phyloP scores from a whole-genome alignment of 2,888 invertebrate species.

The Drosophila histrio region DNA sequence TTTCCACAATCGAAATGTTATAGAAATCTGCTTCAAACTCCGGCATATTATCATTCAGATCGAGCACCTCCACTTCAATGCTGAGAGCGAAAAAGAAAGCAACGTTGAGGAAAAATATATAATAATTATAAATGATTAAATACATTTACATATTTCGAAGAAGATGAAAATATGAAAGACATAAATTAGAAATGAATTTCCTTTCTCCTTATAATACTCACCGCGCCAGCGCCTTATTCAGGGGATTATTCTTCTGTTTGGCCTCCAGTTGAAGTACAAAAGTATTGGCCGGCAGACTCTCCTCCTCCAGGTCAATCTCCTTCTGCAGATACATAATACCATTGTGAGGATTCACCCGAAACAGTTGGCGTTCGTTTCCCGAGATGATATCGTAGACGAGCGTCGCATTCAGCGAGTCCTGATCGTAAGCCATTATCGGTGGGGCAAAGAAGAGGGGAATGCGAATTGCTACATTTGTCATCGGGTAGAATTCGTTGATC shows the following conservation, averaged over 20 bases:
- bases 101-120: no score
- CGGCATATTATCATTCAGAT: conserved; percentile 91
- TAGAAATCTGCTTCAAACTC: conserved; percentile 95
- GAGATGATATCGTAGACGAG: conserved; percentile 91
- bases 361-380: conserved; percentile 91
- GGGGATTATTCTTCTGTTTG: conserved; percentile 90
- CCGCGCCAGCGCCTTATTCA: conserved; percentile 89
- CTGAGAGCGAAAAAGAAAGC: no score
- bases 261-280: conserved; percentile 92
- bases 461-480: conserved; percentile 89
- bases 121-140: no score
- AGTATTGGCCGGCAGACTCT: conserved; percentile 89
- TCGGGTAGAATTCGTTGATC: conserved; percentile 92
- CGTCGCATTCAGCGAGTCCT: conserved; percentile 91
- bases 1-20: conserved; percentile 96
- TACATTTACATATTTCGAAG: no score
- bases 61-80: conserved; percentile 80
- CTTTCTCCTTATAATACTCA: conserved; percentile 24
- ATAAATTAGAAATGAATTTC: no score
- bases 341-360: conserved; percentile 90
- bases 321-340: conserved; percentile 91
- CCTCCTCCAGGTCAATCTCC: conserved; percentile 92
- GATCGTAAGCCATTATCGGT: conserved; percentile 91
- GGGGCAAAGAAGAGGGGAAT: conserved; percentile 89
- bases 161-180: no score